phyloP scores from a whole-genome alignment of 2,797 vertebrate genomes.

The Hafferia zeledoni region DNA sequence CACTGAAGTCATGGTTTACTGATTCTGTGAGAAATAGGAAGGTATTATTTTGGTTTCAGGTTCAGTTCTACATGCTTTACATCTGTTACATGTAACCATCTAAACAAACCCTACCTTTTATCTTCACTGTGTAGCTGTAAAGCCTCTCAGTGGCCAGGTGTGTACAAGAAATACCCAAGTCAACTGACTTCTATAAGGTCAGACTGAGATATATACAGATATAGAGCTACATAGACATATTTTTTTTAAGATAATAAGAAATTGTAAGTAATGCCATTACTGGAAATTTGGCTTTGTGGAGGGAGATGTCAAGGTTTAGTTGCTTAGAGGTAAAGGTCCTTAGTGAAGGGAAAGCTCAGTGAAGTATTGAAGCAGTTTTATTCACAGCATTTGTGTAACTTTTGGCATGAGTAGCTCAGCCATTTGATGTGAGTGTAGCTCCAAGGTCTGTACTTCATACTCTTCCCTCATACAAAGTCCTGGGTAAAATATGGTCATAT shows the following conservation, averaged over 20 bases:
- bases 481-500: background rate
- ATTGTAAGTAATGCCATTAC: background rate
- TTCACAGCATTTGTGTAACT: background rate
- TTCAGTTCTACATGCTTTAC: background rate
- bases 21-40: background rate
- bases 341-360: background rate
- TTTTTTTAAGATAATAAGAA: background rate
- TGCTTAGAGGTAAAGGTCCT: background rate
- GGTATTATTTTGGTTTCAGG: background rate
- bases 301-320: background rate
- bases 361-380: background rate
- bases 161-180: background rate
- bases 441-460: background rate
- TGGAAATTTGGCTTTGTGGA: background rate
- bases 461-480: background rate
- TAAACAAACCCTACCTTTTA: background rate
- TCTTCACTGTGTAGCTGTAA: background rate
- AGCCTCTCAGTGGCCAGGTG: background rate
- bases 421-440: background rate
- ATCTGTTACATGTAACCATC: background rate
- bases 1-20: background rate
- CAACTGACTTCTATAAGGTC: background rate
- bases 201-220: background rate
- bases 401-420: background rate
- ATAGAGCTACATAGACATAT: fast-evolving